Conservation (phyloP, 2,888 invertebrate genomes). For the Cryptus viduatorius region DNA sequence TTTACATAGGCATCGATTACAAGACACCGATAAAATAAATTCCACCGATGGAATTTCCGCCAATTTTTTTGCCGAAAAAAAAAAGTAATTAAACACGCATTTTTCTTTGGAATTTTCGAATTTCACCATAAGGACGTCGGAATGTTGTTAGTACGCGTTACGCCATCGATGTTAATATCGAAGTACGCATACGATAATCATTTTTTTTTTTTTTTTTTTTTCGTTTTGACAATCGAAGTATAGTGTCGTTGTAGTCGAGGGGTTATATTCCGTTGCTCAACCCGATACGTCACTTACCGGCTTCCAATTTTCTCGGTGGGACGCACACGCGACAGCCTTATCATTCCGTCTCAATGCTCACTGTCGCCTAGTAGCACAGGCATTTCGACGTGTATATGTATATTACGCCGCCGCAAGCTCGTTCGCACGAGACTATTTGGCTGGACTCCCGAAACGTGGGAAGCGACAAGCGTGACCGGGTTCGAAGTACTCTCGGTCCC, state of each 20-base stretch:
- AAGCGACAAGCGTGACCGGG: conserved; percentile 32
- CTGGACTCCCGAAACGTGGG: conserved; percentile 54
- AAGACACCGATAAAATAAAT: too few species aligned
- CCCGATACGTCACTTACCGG: conserved; percentile 14
- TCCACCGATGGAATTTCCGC: too few species aligned
- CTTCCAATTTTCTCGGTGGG: conserved; percentile 50
- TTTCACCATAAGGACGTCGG: neutral
- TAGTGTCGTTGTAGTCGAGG: neutral
- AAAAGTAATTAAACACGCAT: too few species aligned
- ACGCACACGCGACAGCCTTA: conserved; percentile 34
- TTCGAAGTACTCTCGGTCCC: conserved; percentile 26
- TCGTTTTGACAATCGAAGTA: neutral
- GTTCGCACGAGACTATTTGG: conserved; percentile 58
- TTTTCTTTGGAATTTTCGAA: neutral
- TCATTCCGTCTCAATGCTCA: conserved; percentile 48
- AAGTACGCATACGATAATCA: neutral
- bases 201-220: neutral
- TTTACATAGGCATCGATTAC: too few species aligned
- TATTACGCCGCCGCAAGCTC: conserved; percentile 25
- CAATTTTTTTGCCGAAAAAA: too few species aligned
- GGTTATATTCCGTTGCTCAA: neutral
- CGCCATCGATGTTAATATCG: neutral
- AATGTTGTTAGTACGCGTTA: neutral
- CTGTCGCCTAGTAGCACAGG: conserved; percentile 19
- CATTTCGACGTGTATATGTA: conserved; percentile 20